Percentiles rank a stretch among this genome's conserved stretches.
These are phyloP conservation scores for Thyatira batis DNA, from an alignment of 2,888 invertebrate species.

Conservation along the genomic window DNA sequence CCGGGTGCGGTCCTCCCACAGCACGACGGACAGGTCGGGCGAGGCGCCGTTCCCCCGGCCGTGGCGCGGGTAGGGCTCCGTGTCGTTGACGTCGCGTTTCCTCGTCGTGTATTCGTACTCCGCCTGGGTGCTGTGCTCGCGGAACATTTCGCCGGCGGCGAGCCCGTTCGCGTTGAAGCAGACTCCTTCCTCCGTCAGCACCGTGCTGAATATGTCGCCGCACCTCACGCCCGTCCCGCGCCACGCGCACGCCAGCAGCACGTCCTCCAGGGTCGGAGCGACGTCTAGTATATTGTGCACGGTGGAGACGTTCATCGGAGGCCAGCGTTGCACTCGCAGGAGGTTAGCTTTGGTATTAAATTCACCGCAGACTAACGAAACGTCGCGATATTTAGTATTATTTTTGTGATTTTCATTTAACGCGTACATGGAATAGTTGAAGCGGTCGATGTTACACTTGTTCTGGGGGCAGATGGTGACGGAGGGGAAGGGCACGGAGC, in stretches of 20 bases:
- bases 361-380: slow-evolving; percentile 10
- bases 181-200: neutral
- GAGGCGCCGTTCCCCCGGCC: slow-evolving; percentile 36
- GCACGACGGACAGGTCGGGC: slow-evolving; percentile 35
- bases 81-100: neutral
- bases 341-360: too few relatives aligned
- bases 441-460: slow-evolving; percentile 30
- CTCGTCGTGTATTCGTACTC: slow-evolving; percentile 30
- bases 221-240: neutral
- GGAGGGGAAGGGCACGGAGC: slow-evolving; percentile 56
- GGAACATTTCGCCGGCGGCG: slow-evolving; percentile 29
- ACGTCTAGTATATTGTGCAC: neutral
- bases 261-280: neutral
- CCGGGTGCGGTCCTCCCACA: slow-evolving; percentile 17
- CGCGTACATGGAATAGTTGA: slow-evolving; percentile 28
- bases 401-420: slow-evolving; percentile 16
- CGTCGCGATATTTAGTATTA: slow-evolving; percentile 1
- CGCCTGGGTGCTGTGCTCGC: slow-evolving; percentile 11
- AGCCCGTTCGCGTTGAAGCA: neutral
- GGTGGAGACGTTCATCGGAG: slow-evolving; percentile 14
- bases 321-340: too few relatives aligned
- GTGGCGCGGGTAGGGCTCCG: slow-evolving; percentile 34
- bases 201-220: neutral
- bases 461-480: slow-evolving; percentile 52
- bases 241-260: neutral